Conservation (phyloP, 1,140 invertebrate species). For the Vanessa tameamea region DNA sequence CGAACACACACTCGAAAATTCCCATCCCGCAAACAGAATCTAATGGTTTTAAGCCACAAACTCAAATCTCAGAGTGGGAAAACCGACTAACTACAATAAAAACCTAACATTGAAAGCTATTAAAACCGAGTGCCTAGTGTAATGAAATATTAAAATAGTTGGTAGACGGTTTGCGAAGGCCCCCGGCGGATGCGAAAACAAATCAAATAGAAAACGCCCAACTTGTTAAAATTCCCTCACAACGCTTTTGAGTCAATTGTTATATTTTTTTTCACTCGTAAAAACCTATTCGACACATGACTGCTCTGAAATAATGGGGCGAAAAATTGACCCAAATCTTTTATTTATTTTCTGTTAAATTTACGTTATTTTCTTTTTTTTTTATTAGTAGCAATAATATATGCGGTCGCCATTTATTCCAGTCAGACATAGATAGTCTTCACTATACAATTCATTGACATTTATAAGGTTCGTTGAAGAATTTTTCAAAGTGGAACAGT, state of each 20-base stretch:
- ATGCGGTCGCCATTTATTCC: too few species aligned
- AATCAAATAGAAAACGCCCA: constrained; percentile 55
- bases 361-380: too few species aligned
- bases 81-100: constrained; percentile 57
- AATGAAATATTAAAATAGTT: constrained; percentile 70
- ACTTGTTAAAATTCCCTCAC: constrained; percentile 58
- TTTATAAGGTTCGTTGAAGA: too few species aligned
- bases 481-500: too few species aligned
- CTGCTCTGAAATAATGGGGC: constrained; percentile 24
- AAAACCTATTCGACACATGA: constrained; percentile 38
- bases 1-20: constrained; percentile 16
- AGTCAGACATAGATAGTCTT: too few species aligned
- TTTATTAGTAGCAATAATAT: too few species aligned
- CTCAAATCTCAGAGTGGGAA: constrained; percentile 45
- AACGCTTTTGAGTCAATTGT: constrained; percentile 39
- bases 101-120: constrained; percentile 58
- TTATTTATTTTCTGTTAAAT: too few species aligned
- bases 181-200: constrained; percentile 47
- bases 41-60: constrained; percentile 41
- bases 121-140: constrained; percentile 56
- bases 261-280: constrained; percentile 30
- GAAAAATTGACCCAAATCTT: not conserved
- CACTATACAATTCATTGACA: too few species aligned
- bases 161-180: constrained; percentile 36
- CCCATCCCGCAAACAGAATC: constrained; percentile 31